These are phyloP conservation scores for Leptobrachium ailaonicum DNA, from an alignment of 2,113 vertebrate genomes.

Conservation along the genomic window DNA sequence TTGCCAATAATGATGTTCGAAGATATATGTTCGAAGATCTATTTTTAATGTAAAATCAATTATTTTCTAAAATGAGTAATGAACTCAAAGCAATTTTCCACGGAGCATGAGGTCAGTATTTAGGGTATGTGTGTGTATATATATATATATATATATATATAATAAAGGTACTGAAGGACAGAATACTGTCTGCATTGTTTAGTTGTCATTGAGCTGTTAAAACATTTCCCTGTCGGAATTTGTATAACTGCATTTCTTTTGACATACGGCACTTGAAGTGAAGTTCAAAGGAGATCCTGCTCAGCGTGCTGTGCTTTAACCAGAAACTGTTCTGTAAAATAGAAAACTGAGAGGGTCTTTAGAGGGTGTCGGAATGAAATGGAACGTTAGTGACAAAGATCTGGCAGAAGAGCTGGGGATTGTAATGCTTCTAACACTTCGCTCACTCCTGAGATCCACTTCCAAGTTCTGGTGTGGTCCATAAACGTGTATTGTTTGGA, in stretches of 20 bases:
- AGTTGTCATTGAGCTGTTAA: constrained; percentile 34
- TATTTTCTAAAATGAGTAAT: no score
- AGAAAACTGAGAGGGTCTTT: constrained; percentile 33
- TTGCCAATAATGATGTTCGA: no score
- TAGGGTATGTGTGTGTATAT: no score
- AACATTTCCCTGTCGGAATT: constrained; percentile 49
- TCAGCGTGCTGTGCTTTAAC: constrained; percentile 34
- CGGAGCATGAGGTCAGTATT: no score
- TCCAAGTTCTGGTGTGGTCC: constrained; percentile 25
- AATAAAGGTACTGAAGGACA: background rate
- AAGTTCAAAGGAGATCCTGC: constrained; percentile 57
- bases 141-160: background rate
- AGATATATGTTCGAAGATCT: no score
- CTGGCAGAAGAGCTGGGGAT: background rate
- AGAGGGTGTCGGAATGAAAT: constrained; percentile 45
- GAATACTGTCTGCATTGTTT: constrained; percentile 4
- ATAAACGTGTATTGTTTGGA: constrained; percentile 1
- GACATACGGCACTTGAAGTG: background rate
- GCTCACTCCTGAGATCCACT: constrained; percentile 34
- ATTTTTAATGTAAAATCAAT: no score
- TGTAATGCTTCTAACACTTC: constrained; percentile 32
- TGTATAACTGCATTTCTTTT: constrained; percentile 45
- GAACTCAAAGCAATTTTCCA: no score
- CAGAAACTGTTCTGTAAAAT: constrained; percentile 48
- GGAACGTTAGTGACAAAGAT: background rate